phyloP scores from a whole-genome alignment of 2,113 vertebrate genomes.

The Psilopsiagon aymara region DNA sequence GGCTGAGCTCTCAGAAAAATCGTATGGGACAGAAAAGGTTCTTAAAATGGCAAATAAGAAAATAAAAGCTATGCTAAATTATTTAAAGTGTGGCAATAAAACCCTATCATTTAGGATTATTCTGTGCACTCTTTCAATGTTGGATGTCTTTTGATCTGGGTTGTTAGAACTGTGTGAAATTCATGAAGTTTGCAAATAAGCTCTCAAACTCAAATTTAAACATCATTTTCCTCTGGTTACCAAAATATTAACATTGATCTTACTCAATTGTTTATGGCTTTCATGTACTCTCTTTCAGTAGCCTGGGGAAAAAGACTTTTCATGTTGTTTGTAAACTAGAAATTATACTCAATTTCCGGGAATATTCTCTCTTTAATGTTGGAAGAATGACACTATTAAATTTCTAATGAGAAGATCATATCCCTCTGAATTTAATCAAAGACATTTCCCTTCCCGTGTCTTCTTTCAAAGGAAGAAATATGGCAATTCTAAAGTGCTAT shows the following conservation, averaged over 20 bases:
- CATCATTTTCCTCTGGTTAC: background rate
- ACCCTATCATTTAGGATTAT: background rate
- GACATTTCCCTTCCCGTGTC: background rate
- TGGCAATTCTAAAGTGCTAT: background rate
- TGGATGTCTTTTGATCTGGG: constrained; percentile 22
- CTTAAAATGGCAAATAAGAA: background rate
- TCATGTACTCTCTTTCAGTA: constrained; percentile 2
- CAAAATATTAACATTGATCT: constrained; percentile 26
- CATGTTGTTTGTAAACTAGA: constrained; percentile 42
- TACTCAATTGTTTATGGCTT: constrained; percentile 32
- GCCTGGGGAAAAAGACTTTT: constrained; percentile 26
- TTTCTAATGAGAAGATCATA: background rate
- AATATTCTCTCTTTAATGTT: constrained; percentile 18
- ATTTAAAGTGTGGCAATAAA: background rate
- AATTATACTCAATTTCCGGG: background rate
- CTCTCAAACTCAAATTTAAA: constrained; percentile 10
- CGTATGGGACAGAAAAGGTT: background rate
- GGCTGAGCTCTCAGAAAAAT: background rate
- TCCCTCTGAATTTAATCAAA: constrained; percentile 8
- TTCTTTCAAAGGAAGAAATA: constrained; percentile 18
- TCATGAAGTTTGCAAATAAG: background rate
- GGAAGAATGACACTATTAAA: constrained; percentile 13
- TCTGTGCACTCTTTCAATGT: background rate
- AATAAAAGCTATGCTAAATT: background rate
- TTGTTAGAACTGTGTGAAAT: constrained; percentile 7